Evolutionary conservation across 2,797 vertebrate genomes (phyloP).

Genomic region (Luscinia megarhynchos): DNA sequence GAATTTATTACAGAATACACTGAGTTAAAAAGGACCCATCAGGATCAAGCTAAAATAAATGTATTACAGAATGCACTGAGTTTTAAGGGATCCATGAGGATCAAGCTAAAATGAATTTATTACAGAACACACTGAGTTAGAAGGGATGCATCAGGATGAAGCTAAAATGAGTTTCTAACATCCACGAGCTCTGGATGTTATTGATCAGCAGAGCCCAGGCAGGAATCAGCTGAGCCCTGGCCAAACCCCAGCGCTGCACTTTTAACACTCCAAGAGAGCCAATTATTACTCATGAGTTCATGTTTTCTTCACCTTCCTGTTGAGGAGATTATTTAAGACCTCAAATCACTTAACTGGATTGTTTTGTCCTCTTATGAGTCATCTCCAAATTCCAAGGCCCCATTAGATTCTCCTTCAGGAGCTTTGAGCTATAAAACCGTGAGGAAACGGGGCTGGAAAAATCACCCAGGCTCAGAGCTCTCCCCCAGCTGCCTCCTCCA

Average conservation of each 20-base stretch:
- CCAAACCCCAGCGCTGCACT: not conserved
- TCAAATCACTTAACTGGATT: conserved; percentile 62
- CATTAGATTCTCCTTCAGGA: conserved; percentile 33
- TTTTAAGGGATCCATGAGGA: too few relatives aligned
- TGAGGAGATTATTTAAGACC: conserved; percentile 64
- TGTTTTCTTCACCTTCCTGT: conserved; percentile 70
- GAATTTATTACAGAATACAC: too few relatives aligned
- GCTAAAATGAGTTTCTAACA: not conserved
- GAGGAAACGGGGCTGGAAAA: not conserved
- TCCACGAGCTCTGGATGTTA: not conserved
- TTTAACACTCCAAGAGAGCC: conserved; percentile 31
- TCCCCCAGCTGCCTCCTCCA: not conserved
- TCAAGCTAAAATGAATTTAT: not conserved
- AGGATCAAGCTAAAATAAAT: too few relatives aligned
- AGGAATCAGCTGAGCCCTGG: not conserved
- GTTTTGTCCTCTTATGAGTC: conserved; percentile 63
- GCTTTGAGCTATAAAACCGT: not conserved
- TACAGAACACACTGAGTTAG: too few relatives aligned
- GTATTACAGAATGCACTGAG: too few relatives aligned
- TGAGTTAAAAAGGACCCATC: too few relatives aligned
- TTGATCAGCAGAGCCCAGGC: conserved; percentile 18
- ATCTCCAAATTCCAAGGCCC: conserved; percentile 53
- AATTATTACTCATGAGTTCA: conserved; percentile 61
- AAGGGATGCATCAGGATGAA: not conserved
- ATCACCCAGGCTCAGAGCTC: not conserved